Evolutionary conservation across 1,140 invertebrate species (phyloP), one percentile per base, ranked within the genome.

Genomic region (Panagrolaimus sp.): DNA sequence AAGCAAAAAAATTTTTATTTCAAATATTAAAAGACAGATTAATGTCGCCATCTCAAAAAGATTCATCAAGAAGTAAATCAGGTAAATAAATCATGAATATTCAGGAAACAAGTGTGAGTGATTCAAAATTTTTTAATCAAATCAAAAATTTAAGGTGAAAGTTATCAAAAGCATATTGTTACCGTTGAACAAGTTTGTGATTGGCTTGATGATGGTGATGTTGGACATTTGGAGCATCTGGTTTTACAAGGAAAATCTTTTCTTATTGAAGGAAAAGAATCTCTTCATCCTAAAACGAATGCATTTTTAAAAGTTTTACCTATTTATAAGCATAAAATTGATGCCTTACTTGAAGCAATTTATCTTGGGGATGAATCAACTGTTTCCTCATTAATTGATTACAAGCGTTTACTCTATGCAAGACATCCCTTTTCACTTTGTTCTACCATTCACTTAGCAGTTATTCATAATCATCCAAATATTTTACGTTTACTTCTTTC

Each of bases 381-480:
- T 43, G 73, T 76, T 24, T n/a, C n/a, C 10, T 75, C 77, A 38
- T 46, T 75, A 12, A 72, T 75, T 14, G 43, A 43, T 43, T 76
- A 72, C 48, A 65, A 73, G 32, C 44, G 72, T 15, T 71, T 71
- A 45, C 69, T 76, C 17, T n/a, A 65, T 15, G 73, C 69, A 26
- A 43, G 64, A 32, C 76, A 78, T 72, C 76, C 76, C 8, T 70
- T 66, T n/a, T 79, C 76, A 17, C 32, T 74, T 24, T 43, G 47
- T 44, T 68, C 71, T 15, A 67, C 69, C 21, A 63, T 78, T 12
- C 78, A 80, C 62, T 67, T 78, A 48, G 76, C 77, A 10, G 68
- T 73, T 21, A 78, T 78, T 70, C 72, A 70, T 44, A 64, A 75
- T 21, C 67, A 68, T 12, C 63, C 69, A 43, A 67, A 73, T 21